Conservation (phyloP, 2,113 vertebrate genomes). For the Struthidea cinerea region DNA sequence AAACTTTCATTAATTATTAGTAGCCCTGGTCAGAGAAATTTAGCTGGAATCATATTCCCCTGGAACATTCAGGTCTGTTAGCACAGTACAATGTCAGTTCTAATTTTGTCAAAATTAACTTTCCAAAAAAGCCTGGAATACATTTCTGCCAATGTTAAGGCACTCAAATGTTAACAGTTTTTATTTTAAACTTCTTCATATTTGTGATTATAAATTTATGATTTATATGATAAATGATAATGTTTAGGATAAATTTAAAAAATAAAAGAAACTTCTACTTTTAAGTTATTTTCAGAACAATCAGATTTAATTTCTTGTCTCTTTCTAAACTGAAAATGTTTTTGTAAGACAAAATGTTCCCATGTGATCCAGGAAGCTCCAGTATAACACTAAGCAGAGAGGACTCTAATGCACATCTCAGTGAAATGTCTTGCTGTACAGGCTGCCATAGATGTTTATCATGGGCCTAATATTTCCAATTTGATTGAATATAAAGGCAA, state of each 20-base stretch:
- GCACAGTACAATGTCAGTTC: not conserved
- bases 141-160: not conserved
- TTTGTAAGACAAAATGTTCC: not conserved
- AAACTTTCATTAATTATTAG: conserved; percentile 2
- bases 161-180: not conserved
- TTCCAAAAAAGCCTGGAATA: not conserved
- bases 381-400: not conserved
- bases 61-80: not conserved
- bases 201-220: not conserved
- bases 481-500: not conserved
- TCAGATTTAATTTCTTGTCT: not conserved
- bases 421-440: not conserved
- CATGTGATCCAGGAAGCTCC: not conserved
- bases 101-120: not conserved
- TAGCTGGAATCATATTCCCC: not conserved
- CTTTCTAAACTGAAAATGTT: not conserved
- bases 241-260: not conserved
- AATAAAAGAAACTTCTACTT: not conserved
- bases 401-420: not conserved
- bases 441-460: not conserved
- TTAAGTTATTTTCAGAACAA: not conserved
- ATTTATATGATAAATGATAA: not conserved
- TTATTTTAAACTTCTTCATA: not conserved
- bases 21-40: not conserved
- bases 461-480: not conserved